Percentiles rank a stretch among this genome's conserved stretches.
phyloP scores from a whole-genome alignment of 2,797 vertebrate species.

The Sylvilagus floridanus region DNA sequence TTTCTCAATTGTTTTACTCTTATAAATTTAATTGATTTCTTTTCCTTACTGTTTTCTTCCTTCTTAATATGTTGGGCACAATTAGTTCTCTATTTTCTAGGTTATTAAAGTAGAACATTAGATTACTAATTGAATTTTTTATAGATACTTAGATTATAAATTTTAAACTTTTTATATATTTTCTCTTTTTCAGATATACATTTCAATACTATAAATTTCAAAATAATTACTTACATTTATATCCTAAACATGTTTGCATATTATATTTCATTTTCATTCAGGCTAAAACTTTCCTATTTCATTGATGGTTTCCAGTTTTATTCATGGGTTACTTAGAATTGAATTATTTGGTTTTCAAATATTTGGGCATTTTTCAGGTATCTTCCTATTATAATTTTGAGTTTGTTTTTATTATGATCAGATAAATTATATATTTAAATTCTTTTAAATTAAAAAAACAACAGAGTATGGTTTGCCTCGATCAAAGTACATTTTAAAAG shows the following conservation, averaged over 20 bases:
- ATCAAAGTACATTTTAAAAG: background rate
- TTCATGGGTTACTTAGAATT: background rate
- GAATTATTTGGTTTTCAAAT: background rate
- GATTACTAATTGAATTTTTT: background rate
- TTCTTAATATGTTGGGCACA: background rate
- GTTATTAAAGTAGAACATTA: background rate
- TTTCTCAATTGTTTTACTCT: background rate
- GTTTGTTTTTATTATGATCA: background rate
- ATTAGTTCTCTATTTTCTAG: background rate
- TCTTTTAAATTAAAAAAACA: background rate
- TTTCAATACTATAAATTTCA: background rate
- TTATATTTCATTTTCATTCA: conserved; percentile 4
- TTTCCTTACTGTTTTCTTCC: background rate
- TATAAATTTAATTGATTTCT: background rate
- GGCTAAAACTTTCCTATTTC: background rate
- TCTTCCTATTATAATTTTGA: background rate
- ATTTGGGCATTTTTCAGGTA: background rate
- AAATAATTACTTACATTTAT: background rate
- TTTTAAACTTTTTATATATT: background rate
- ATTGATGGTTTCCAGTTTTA: background rate
- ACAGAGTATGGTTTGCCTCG: background rate
- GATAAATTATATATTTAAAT: background rate
- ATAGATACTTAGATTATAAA: background rate
- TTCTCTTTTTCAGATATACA: background rate
- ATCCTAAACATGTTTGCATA: background rate